These are phyloP conservation scores for Chloropsis cyanopogon DNA, from an alignment of 2,113 vertebrate genomes.

Conservation along the genomic window DNA sequence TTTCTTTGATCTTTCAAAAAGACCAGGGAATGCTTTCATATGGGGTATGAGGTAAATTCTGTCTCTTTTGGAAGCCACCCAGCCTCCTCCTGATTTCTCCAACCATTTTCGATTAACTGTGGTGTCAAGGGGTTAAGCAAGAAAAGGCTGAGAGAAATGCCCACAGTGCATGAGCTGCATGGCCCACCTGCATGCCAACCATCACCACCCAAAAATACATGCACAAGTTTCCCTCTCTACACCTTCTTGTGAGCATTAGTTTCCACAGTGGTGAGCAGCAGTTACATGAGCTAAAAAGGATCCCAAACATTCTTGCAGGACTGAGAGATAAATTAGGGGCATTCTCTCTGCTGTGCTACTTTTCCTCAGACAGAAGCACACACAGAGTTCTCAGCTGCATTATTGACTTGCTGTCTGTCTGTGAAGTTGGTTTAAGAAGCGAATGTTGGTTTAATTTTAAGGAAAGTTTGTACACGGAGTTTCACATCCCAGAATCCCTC, in stretches of 20 bases:
- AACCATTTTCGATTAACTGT: background rate
- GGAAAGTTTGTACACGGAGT: background rate
- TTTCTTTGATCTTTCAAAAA: slow-evolving; percentile 1
- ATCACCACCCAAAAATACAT: background rate
- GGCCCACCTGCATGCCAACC: background rate
- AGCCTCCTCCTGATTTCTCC: background rate
- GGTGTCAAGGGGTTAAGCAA: background rate
- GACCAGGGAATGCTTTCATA: background rate
- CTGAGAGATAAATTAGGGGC: fast-evolving
- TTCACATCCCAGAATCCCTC: background rate
- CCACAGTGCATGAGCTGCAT: fast-evolving
- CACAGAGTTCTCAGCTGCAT: fast-evolving
- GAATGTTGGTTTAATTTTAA: background rate
- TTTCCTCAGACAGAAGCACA: background rate
- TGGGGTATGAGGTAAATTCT: background rate
- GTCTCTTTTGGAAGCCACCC: fast-evolving
- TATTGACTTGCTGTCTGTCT: background rate
- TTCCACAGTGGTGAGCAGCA: background rate
- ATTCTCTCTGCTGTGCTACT: background rate
- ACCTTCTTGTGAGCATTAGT: background rate
- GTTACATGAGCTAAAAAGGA: background rate
- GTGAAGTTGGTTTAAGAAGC: background rate
- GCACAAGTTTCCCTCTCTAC: background rate
- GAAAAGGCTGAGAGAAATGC: background rate
- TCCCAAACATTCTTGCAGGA: background rate